phyloP scores from a whole-genome alignment of 2,113 vertebrate genomes.

The Microtus montanus region DNA sequence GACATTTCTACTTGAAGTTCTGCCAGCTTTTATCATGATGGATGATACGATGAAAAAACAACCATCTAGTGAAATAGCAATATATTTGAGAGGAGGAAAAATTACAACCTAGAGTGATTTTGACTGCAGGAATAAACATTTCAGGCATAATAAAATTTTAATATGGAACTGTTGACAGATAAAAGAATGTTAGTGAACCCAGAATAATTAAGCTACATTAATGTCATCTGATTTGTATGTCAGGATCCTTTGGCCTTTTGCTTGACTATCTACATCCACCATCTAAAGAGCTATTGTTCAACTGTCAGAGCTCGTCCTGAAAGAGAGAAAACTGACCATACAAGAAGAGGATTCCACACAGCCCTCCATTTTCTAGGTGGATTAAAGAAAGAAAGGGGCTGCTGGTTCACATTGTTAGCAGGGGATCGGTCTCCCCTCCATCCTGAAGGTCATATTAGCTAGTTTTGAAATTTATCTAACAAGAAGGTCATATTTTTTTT shows the following conservation, averaged over 20 bases:
- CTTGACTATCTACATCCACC: background rate
- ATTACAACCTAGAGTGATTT: constrained; percentile 34
- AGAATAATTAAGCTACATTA: constrained; percentile 59
- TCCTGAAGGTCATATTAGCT: background rate
- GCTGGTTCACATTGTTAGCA: background rate
- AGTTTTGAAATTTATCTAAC: constrained; percentile 41
- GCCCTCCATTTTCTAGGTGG: background rate
- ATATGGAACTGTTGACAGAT: constrained; percentile 68
- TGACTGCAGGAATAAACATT: constrained; percentile 55
- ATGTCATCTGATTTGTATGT: constrained; percentile 55
- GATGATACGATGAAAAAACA: constrained; percentile 51
- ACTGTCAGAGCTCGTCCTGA: constrained; percentile 28
- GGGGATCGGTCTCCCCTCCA: background rate
- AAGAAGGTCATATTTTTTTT: background rate
- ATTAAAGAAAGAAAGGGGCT: background rate
- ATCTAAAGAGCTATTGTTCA: constrained; percentile 48
- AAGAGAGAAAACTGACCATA: constrained; percentile 32
- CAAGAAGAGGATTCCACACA: background rate
- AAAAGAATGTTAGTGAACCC: constrained; percentile 66
- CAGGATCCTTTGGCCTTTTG: constrained; percentile 21
- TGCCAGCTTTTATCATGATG: constrained; percentile 43
- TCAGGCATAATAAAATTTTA: constrained; percentile 71
- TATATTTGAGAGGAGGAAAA: constrained; percentile 48
- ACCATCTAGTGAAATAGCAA: constrained; percentile 23
- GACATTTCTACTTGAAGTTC: constrained; percentile 12